phyloP scores from a whole-genome alignment of 2,888 invertebrate species.

The Drosophila imparisetae region DNA sequence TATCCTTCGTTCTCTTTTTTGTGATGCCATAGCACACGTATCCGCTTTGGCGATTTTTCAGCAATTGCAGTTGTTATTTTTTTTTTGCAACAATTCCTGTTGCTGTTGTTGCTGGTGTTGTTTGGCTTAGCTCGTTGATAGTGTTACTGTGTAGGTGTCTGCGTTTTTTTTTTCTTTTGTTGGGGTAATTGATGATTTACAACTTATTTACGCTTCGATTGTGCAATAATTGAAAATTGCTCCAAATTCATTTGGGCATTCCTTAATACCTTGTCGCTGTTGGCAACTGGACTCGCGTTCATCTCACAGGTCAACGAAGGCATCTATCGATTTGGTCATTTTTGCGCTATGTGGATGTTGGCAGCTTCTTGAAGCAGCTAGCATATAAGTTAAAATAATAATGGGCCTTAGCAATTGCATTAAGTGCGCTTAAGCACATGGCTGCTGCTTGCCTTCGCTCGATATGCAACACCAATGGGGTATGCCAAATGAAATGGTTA shows the following conservation, averaged over 20 bases:
- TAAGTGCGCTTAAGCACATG: slow-evolving; percentile 56
- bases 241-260: slow-evolving; percentile 74
- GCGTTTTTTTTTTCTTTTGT: slow-evolving; percentile 24
- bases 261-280: slow-evolving; percentile 42
- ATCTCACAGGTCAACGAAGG: slow-evolving; percentile 42
- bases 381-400: slow-evolving; percentile 29
- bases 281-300: slow-evolving; percentile 39
- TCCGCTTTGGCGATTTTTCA: slow-evolving; percentile 70
- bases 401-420: slow-evolving; percentile 56
- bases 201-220: slow-evolving; percentile 82
- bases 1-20: slow-evolving; percentile 42
- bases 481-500: slow-evolving; percentile 64
- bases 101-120: slow-evolving; percentile 27
- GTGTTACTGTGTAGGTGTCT: slow-evolving; percentile 42
- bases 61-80: slow-evolving; percentile 68
- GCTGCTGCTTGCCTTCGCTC: slow-evolving; percentile 37
- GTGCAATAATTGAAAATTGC: slow-evolving; percentile 81
- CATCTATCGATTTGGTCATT: slow-evolving; percentile 45
- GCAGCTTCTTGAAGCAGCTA: slow-evolving; percentile 26
- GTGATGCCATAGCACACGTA: slow-evolving; percentile 72
- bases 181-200: slow-evolving; percentile 81
- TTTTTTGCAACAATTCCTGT: slow-evolving; percentile 32
- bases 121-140: slow-evolving; percentile 19
- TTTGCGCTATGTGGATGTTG: slow-evolving; percentile 9
- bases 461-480: slow-evolving; percentile 64